A percentile compares a stretch with the other conserved stretches of the same genome.
Evolutionary conservation across 1,140 invertebrate genomes (phyloP).

Genomic region (Caerostris extrusa): DNA sequence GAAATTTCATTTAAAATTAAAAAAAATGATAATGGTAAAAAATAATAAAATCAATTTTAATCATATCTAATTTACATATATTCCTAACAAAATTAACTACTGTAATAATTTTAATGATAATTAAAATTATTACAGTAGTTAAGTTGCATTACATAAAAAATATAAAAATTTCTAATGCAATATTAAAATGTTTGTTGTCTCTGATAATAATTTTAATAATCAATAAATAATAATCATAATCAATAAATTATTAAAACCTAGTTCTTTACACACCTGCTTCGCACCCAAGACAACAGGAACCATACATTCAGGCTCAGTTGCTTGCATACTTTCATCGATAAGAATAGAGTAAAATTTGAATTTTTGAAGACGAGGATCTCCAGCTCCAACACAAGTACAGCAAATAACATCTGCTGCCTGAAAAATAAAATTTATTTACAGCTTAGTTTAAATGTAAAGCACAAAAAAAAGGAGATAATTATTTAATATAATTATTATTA

Average conservation of each 20-base stretch:
- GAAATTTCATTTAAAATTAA: too few species aligned
- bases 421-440: slow-evolving; percentile 1
- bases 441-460: background rate
- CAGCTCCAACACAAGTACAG: slow-evolving; percentile 99
- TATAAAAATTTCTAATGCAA: too few species aligned
- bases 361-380: slow-evolving; percentile 94
- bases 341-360: slow-evolving; percentile 98
- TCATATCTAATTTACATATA: too few species aligned
- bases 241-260: background rate
- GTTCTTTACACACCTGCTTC: slow-evolving; percentile 84
- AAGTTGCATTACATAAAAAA: too few species aligned
- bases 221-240: too few species aligned
- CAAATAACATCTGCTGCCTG: slow-evolving; percentile 99
- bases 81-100: too few species aligned
- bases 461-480: background rate
- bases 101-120: too few species aligned
- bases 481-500: background rate
- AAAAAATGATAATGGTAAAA: too few species aligned
- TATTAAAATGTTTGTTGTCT: too few species aligned
- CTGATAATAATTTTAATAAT: too few species aligned
- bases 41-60: too few species aligned
- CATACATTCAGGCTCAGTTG: slow-evolving; percentile 99
- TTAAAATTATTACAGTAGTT: too few species aligned
- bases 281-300: slow-evolving; percentile 99
- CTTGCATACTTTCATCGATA: slow-evolving; percentile 98